phyloP scores from a whole-genome alignment of 2,113 vertebrate genomes.

The Romanogobio albipinnatus region DNA sequence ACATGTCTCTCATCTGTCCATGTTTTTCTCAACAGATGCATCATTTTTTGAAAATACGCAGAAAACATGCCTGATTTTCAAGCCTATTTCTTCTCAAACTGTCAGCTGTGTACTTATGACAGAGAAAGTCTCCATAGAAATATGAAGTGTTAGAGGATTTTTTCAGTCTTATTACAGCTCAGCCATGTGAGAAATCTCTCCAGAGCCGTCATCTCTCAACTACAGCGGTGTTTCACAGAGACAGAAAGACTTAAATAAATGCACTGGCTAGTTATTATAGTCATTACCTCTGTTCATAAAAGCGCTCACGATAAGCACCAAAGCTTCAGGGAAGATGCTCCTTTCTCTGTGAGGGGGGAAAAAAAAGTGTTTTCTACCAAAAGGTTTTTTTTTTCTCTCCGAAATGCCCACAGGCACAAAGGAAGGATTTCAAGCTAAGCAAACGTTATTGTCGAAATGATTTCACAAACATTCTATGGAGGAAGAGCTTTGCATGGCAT shows the following conservation, averaged over 20 bases:
- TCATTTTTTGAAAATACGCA: neutral
- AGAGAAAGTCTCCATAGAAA: conserved; percentile 39
- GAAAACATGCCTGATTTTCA: conserved; percentile 18
- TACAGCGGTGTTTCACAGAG: neutral
- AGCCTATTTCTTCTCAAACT: neutral
- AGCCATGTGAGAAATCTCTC: conserved; percentile 41
- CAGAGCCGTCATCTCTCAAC: conserved; percentile 11
- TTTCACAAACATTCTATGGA: neutral
- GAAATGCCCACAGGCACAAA: neutral
- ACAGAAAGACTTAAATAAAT: conserved; percentile 18
- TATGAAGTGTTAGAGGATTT: conserved; percentile 24
- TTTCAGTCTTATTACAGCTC: conserved; percentile 43
- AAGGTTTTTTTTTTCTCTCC: neutral
- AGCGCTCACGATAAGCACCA: neutral
- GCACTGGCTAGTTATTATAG: conserved; percentile 40
- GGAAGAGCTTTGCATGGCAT: neutral
- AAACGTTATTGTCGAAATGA: neutral
- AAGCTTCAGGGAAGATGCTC: conserved; percentile 18
- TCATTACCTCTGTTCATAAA: conserved; percentile 39
- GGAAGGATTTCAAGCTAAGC: conserved; percentile 4
- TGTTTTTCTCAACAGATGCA: neutral
- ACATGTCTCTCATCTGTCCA: neutral
- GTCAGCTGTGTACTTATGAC: neutral
- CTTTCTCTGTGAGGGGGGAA: neutral
- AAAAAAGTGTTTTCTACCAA: neutral